Evolutionary conservation across 2,797 vertebrate species (phyloP), one percentile per base, ranked within the genome.

Genomic region (Poeciliopsis infans): DNA sequence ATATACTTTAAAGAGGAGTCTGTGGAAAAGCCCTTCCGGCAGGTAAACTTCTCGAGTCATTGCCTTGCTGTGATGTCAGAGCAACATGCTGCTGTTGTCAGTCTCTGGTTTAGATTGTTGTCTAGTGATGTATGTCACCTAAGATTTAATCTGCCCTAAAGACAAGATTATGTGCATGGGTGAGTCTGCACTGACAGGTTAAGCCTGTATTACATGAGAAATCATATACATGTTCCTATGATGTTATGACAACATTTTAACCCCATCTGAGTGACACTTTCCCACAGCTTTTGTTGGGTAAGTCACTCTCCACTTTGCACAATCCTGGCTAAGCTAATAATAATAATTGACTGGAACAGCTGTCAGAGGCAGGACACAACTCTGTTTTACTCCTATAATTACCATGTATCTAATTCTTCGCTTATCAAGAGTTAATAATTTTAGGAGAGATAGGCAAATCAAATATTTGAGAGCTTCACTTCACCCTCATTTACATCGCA

Each of bases 121-220:
- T 78, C 13, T 36, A 45, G 83, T 82, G 57, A 71, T 78, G 70
- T 79, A 46, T 64, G 75, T 51, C 72, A 16, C 49, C 51, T 72
- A 43, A 81, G 71, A 85, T 80, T 77, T 82, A 59, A 76, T 86
- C 78, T 89, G 83, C 86, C 82, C 79, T 79, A 77, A 80, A 88
- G 91, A 88, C 75, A 90, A 85, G 89, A 93, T 94, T 91, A 91
- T 46, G n/a, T 79, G 80, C 80, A 76, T 88, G 89, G 79, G 74
- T 87, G 87, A 78, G 77, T 91, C 64, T 81, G 77, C 3, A 59
- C 57, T 90, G 90, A 92, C 89, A 93, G 89, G 87, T 91, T 92
- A 90, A 92, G 89, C 87, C 86, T 87, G 93, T 86, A 87, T 92
- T 91, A 91, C 81, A 86, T 2, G 31, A 79, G 81, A 78, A 72